Conservation (phyloP, 2,797 vertebrate genomes). For the Xiphophorus birchmanni region DNA sequence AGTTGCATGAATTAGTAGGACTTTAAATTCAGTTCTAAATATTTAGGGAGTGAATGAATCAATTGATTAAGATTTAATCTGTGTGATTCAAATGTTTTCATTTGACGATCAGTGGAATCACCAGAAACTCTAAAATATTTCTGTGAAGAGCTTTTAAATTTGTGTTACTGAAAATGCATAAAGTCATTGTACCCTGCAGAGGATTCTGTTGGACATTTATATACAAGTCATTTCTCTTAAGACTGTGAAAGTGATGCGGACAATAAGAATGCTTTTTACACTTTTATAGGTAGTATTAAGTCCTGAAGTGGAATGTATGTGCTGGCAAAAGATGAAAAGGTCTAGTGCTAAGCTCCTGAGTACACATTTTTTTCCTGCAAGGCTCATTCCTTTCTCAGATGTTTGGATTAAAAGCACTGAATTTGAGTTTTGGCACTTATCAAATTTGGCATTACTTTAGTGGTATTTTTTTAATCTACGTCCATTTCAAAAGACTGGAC, state of each 20-base stretch:
- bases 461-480: slow-evolving; percentile 27
- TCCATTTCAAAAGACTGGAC: slow-evolving; percentile 42
- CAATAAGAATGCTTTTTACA: slow-evolving; percentile 29
- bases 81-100: not conserved
- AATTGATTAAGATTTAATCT: too few species aligned
- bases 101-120: slow-evolving; percentile 25
- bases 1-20: not conserved
- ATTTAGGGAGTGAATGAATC: not conserved
- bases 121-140: not conserved
- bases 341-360: slow-evolving; percentile 38
- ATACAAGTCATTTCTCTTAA: slow-evolving; percentile 18
- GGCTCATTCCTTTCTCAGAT: slow-evolving; percentile 69
- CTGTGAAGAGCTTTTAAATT: slow-evolving; percentile 6
- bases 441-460: slow-evolving; percentile 44
- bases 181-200: slow-evolving; percentile 10
- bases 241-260: slow-evolving; percentile 23
- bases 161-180: slow-evolving; percentile 1
- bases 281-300: slow-evolving; percentile 33
- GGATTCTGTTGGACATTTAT: slow-evolving; percentile 31
- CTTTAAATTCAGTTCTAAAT: not conserved
- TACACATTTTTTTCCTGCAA: slow-evolving; percentile 34
- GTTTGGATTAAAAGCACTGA: slow-evolving; percentile 66
- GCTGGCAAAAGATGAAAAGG: slow-evolving; percentile 64
- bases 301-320: slow-evolving; percentile 34
- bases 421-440: slow-evolving; percentile 56